Conservation (phyloP, 2,888 invertebrate species). For the Eustalomyia histrio region DNA sequence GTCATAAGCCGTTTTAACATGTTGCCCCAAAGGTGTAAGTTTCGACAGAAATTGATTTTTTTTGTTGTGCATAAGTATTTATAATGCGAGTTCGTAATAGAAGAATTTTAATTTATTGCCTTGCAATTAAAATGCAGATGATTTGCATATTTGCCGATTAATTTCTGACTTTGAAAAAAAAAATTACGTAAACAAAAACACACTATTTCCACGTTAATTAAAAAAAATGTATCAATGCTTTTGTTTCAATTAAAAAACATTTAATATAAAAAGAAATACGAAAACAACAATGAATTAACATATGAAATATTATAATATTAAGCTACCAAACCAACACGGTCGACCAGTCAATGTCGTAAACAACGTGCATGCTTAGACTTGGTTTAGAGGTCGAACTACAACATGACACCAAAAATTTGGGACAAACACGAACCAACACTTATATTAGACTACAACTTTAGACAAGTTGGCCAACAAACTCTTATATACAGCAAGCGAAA, state of each 20-base stretch:
- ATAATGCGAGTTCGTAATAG: not conserved
- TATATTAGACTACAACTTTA: constrained; percentile 29
- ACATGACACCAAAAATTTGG: constrained; percentile 13
- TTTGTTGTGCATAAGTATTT: not conserved
- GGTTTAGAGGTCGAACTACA: not conserved
- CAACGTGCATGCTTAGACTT: constrained; percentile 1
- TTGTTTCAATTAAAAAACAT: not conserved
- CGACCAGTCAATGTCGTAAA: not conserved
- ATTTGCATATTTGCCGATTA: constrained; percentile 34
- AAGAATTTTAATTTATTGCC: not conserved
- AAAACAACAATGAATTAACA: not conserved
- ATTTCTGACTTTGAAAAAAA: constrained; percentile 11
- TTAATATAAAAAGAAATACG: constrained; percentile 5
- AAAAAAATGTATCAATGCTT: not conserved
- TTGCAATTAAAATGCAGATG: not conserved
- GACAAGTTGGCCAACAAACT: constrained; percentile 21
- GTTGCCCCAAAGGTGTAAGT: too few relatives aligned
- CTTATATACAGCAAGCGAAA: constrained; percentile 30
- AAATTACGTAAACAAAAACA: not conserved
- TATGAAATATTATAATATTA: not conserved
- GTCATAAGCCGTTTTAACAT: too few relatives aligned
- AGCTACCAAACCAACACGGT: not conserved
- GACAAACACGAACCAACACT: constrained; percentile 39
- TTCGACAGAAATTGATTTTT: not conserved
- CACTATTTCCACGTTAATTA: not conserved